phyloP scores from a whole-genome alignment of 2,888 invertebrate species.

The Apodemia mormo region DNA sequence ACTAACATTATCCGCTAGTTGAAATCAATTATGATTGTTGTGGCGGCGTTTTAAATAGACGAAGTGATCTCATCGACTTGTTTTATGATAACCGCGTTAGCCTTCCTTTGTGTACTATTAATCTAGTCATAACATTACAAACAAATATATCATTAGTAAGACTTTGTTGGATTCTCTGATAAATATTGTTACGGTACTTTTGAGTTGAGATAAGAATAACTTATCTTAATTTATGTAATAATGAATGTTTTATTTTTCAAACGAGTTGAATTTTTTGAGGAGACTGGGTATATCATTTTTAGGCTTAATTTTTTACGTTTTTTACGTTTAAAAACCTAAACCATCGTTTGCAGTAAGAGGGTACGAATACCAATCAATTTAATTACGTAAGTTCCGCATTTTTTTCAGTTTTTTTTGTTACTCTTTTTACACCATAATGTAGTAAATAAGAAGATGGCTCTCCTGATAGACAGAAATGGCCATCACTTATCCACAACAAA shows the following conservation, averaged over 20 bases:
- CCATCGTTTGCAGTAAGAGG: no score
- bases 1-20: constrained; percentile 54
- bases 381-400: no score
- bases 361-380: no score
- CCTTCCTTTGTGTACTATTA: constrained; percentile 18
- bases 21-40: constrained; percentile 52
- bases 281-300: no score
- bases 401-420: no score
- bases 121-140: constrained; percentile 16
- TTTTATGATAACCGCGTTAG: constrained; percentile 16
- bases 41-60: constrained; percentile 27
- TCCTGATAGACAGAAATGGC: no score
- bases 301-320: no score
- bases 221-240: neutral
- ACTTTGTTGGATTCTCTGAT: constrained; percentile 17
- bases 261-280: neutral
- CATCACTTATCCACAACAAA: no score
- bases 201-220: constrained; percentile 43
- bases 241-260: neutral
- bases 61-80: constrained; percentile 12
- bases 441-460: no score
- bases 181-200: constrained; percentile 16
- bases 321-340: no score
- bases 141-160: constrained; percentile 16
- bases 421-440: no score